These are phyloP conservation scores for Stenurella melanura DNA, from an alignment of 2,888 invertebrate genomes.

Conservation along the genomic window DNA sequence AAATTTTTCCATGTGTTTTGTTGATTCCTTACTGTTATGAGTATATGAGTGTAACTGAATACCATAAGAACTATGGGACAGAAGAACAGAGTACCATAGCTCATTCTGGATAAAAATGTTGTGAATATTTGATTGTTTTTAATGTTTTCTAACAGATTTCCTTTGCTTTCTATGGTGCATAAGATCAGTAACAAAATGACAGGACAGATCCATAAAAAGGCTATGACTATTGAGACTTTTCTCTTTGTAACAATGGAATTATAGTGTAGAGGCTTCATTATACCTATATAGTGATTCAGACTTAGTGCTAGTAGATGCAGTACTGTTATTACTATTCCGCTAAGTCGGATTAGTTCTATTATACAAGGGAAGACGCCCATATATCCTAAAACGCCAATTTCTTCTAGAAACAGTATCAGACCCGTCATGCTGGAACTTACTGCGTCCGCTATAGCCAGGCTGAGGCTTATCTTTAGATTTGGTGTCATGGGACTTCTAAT, in stretches of 20 bases:
- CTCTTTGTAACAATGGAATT: conserved; percentile 77
- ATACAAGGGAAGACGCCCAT: conserved; percentile 53
- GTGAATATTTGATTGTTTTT: conserved; percentile 52
- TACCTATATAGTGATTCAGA: conserved; percentile 81
- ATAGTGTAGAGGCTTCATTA: conserved; percentile 78
- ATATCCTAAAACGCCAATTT: conserved; percentile 37
- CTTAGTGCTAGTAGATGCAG: conserved; percentile 79
- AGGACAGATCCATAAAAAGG: conserved; percentile 77
- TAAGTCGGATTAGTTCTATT: conserved; percentile 75
- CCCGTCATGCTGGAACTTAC: conserved; percentile 76
- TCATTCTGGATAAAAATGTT: conserved; percentile 73
- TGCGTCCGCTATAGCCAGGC: conserved; percentile 78
- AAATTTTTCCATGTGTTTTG: conserved; percentile 74
- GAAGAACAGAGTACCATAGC: conserved; percentile 76
- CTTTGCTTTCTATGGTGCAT: conserved; percentile 73
- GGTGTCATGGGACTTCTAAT: conserved; percentile 76
- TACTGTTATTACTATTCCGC: conserved; percentile 79
- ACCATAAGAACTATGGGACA: conserved; percentile 77
- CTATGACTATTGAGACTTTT: conserved; percentile 74
- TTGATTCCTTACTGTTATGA: conserved; percentile 76
- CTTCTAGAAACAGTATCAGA: conserved; percentile 53
- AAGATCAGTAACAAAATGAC: conserved; percentile 65
- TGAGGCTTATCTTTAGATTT: conserved; percentile 77
- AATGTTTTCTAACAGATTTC: conserved; percentile 69
- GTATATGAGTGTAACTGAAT: conserved; percentile 78